Base-by-base conservation (phyloP, 1,140 invertebrate species). In the Zaprionus taronus region DNA sequence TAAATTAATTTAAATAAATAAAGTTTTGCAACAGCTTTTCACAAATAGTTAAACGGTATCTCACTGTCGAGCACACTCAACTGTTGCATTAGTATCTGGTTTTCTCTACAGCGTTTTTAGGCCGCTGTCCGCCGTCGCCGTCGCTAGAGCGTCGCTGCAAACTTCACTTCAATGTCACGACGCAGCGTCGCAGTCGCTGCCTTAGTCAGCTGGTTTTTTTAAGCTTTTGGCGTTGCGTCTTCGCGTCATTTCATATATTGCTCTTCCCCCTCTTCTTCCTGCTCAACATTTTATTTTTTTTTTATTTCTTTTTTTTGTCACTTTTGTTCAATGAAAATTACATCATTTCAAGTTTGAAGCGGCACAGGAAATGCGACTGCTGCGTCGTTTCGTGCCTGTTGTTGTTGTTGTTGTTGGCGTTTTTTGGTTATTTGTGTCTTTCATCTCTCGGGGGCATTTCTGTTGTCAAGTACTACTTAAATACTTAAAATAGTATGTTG, bases 311-410 rank as follows among this genome's bases (percentile, higher is more conserved):
- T 83, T 83, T 83, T 87, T 44, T 73, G 75, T 55, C 67, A 76
- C 77, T 77, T 72, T 81, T 76, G 58, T 76, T 72, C 81, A 80
- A 80, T 74, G 72, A 58, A 49, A 72, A 84, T 89, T 89, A 82
- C 79, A 77, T 89, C 76, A 89, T 44, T 70, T 70, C 58, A 47
- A 62, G 62, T 77, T 72, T 76, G 47, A 31, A 74, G 65, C 66
- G 73, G 71, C 55, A 69, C 81, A 80, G 81, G 81, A 82, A 83
- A 75, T 75, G 79, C 79, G 72, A 44, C 51, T 70, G 22, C 53
- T 41, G 38, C 15, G 51, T 26, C 51, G 44, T 49, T 20, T 49
- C 17, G 15, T 7, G n/a, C 2, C n/a, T 6, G 38, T 6, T 49
- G 11, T 20, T 49, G 20, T 51, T 28, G 24, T 14, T 55, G 24